Evolutionary conservation across 2,113 vertebrate species (phyloP).

Genomic region (Oryzias celebensis): DNA sequence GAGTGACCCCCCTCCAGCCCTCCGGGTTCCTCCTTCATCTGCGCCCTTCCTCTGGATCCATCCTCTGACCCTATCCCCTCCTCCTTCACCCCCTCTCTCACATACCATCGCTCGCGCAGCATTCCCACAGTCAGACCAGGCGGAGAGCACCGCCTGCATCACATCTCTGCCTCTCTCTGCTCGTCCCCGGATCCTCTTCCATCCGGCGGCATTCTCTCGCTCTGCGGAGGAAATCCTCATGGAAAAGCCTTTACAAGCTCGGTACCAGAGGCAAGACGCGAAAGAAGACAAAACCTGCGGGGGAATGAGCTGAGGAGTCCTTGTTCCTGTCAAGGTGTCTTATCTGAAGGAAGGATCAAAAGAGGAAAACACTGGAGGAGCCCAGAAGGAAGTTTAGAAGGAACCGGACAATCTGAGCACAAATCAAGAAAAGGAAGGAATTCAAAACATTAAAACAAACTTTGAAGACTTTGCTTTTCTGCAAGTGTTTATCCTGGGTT

Average conservation of each 20-base stretch:
- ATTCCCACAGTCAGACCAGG: conserved; percentile 48
- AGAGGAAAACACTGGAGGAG: conserved; percentile 7
- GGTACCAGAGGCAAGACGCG: conserved; percentile 26
- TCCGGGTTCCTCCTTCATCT: conserved; percentile 24
- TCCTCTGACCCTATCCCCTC: conserved; percentile 47
- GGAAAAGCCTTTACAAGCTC: conserved; percentile 12
- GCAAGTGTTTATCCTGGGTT: not conserved
- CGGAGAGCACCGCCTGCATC: conserved; percentile 44
- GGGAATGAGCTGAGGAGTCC: conserved; percentile 26
- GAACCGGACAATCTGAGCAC: not conserved
- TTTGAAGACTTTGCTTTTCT: conserved; percentile 3
- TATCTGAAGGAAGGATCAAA: conserved; percentile 1
- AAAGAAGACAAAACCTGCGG: conserved; percentile 11
- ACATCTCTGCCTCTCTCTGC: conserved; percentile 46
- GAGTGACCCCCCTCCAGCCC: conserved; percentile 3
- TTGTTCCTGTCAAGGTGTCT: conserved; percentile 40
- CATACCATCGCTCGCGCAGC: conserved; percentile 12
- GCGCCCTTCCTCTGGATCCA: conserved; percentile 40
- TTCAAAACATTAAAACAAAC: not conserved
- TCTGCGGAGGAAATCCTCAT: conserved; percentile 39
- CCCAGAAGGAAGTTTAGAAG: conserved; percentile 7
- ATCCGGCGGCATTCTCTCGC: conserved; percentile 43
- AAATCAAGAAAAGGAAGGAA: conserved; percentile 4
- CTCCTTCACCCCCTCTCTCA: conserved; percentile 27
- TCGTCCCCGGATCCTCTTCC: conserved; percentile 36